Evolutionary conservation across 2,113 vertebrate genomes (phyloP).

Genomic region (Carettochelys insculpta): DNA sequence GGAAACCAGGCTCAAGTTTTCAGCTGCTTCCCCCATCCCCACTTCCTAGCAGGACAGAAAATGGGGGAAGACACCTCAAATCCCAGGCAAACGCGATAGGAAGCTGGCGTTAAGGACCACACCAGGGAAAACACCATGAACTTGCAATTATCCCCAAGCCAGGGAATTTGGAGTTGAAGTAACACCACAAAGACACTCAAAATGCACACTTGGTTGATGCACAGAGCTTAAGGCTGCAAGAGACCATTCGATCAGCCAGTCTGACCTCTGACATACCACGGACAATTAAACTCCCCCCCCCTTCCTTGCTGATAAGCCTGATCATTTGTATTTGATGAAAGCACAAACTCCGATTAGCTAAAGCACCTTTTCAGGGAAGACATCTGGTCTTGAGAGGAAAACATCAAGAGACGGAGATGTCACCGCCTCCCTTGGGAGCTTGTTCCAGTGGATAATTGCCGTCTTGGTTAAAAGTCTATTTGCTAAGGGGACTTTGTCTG

Average conservation of each 20-base stretch:
- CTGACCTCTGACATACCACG: not conserved
- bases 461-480: not conserved
- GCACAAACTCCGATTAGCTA: not conserved
- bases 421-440: not conserved
- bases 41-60: not conserved
- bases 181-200: not conserved
- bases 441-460: not conserved
- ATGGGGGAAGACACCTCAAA: not conserved
- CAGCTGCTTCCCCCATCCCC: too few species aligned
- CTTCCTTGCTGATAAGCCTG: not conserved
- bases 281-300: not conserved
- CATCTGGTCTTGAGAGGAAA: not conserved
- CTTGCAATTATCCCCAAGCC: not conserved
- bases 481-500: not conserved
- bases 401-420: not conserved
- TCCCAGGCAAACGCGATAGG: rapidly evolving
- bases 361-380: not conserved
- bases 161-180: not conserved
- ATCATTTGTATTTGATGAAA: not conserved
- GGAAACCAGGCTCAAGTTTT: too few species aligned
- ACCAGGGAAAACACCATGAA: too few species aligned
- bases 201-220: too few species aligned
- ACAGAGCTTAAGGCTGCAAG: not conserved
- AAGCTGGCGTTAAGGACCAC: not conserved
- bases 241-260: not conserved